Evolutionary conservation across 2,113 vertebrate genomes (phyloP).

Genomic region (Rhynchopsitta pachyrhyncha): DNA sequence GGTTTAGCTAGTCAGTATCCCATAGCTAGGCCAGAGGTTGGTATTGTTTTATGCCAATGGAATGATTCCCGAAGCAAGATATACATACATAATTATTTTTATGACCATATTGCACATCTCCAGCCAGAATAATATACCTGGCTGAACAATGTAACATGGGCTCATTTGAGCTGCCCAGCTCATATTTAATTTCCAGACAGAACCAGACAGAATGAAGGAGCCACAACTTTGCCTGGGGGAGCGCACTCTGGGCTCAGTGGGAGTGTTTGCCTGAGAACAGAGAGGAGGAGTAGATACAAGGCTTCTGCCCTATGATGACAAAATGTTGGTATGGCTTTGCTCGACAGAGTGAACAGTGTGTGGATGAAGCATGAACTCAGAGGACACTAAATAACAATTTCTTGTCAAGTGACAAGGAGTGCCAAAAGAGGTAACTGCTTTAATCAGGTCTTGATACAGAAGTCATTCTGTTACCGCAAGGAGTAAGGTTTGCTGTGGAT

Average conservation of each 20-base stretch:
- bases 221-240: not conserved
- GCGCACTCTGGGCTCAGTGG: not conserved
- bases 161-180: not conserved
- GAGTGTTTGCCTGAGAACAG: not conserved
- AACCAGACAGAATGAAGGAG: not conserved
- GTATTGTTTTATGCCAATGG: not conserved
- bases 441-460: not conserved
- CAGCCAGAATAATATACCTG: not conserved
- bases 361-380: not conserved
- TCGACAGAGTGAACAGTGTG: not conserved
- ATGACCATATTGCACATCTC: not conserved
- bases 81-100: not conserved
- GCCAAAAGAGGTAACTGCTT: not conserved
- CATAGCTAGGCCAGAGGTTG: not conserved
- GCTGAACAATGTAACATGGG: not conserved
- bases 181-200: not conserved
- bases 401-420: not conserved
- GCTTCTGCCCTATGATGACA: not conserved
- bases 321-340: not conserved
- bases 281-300: not conserved
- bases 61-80: not conserved
- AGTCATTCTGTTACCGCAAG: not conserved
- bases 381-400: not conserved
- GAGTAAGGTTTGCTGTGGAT: not conserved
- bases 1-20: not conserved